phyloP scores from a whole-genome alignment of 2,888 invertebrate species.

The Hypena proboscidalis region DNA sequence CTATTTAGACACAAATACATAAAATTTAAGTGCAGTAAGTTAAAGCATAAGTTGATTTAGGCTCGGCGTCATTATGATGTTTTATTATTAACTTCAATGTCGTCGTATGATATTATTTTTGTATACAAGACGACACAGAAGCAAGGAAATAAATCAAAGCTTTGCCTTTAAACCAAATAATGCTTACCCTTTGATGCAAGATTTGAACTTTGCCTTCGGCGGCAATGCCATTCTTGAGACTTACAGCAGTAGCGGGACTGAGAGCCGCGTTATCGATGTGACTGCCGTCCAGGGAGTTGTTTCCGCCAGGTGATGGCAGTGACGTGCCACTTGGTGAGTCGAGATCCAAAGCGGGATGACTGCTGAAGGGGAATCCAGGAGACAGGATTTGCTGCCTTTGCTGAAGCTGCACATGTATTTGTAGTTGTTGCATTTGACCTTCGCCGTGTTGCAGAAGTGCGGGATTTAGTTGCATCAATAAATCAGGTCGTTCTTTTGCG shows the following conservation, averaged over 20 bases:
- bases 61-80: constrained; percentile 76
- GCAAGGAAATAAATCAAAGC: constrained; percentile 74
- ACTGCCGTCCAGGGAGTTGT: constrained; percentile 88
- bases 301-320: constrained; percentile 91
- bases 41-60: constrained; percentile 84
- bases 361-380: constrained; percentile 87
- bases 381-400: constrained; percentile 87
- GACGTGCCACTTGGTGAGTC: constrained; percentile 91
- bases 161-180: constrained; percentile 85
- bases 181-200: constrained; percentile 96
- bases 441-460: constrained; percentile 83
- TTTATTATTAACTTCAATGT: constrained; percentile 63
- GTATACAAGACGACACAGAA: constrained; percentile 62
- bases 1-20: constrained; percentile 46
- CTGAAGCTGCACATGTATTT: constrained; percentile 90
- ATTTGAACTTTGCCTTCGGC: constrained; percentile 87
- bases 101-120: constrained; percentile 47
- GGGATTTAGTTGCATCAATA: constrained; percentile 85
- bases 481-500: constrained; percentile 86
- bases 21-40: constrained; percentile 62
- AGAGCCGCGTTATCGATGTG: constrained; percentile 86
- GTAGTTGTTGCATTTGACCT: constrained; percentile 87
- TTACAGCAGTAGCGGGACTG: constrained; percentile 89
- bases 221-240: constrained; percentile 87
- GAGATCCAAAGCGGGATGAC: constrained; percentile 89